Percentiles rank a stretch among this genome's conserved stretches.
Conservation (phyloP, 2,888 invertebrate species). For the Tinea semifulvella region DNA sequence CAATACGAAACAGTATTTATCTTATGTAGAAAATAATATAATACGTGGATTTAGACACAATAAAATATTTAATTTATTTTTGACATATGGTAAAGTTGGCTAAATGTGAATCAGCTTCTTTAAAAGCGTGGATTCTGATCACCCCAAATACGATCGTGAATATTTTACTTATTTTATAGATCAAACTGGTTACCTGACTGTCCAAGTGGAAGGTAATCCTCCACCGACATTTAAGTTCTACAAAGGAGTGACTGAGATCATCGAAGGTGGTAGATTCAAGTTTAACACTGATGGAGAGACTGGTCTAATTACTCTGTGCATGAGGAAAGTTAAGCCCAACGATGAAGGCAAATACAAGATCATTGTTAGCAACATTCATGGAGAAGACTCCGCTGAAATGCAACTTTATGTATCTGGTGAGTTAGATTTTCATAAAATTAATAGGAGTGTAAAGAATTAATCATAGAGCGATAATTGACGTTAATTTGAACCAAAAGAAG, state of each 20-base stretch:
- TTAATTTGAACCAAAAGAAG: too few relatives aligned
- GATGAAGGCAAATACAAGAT: slow-evolving; percentile 97
- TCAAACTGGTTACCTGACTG: slow-evolving; percentile 91
- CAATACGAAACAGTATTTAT: too few relatives aligned
- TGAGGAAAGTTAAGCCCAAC: slow-evolving; percentile 94
- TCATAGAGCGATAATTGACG: too few relatives aligned
- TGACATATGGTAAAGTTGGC: too few relatives aligned
- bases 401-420: slow-evolving; percentile 95
- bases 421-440: slow-evolving; percentile 19
- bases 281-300: slow-evolving; percentile 94
- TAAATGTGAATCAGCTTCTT: too few relatives aligned
- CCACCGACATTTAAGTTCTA: slow-evolving; percentile 95
- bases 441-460: too few relatives aligned
- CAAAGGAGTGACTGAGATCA: slow-evolving; percentile 92
- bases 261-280: slow-evolving; percentile 95
- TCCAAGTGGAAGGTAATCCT: slow-evolving; percentile 94
- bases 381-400: slow-evolving; percentile 96
- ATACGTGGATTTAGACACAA: too few relatives aligned
- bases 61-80: too few relatives aligned
- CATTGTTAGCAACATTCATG: slow-evolving; percentile 91
- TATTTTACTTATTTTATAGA: slow-evolving; percentile 64
- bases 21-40: too few relatives aligned
- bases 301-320: slow-evolving; percentile 91
- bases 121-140: too few relatives aligned
- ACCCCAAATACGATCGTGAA: too few relatives aligned